Base-by-base conservation (phyloP, 2,797 vertebrate species). In the Peromyscus melanophrys region DNA sequence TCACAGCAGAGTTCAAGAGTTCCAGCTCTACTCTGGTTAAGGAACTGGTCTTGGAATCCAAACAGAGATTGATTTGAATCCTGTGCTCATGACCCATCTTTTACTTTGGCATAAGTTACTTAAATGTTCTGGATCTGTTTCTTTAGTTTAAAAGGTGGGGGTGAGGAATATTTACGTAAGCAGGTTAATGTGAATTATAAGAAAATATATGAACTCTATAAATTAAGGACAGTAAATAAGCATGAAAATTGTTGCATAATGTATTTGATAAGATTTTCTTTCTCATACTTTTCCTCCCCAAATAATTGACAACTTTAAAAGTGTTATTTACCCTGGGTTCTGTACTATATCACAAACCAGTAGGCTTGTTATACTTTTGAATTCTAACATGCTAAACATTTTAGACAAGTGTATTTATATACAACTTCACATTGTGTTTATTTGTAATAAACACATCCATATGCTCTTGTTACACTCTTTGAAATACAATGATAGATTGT, bases 211-310 rank as follows among this genome's bases (percentile, higher is more conserved):
- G 93, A 89, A 67, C 85, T 27, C 73, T 67, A 6, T 40, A 84
- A 93, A 81, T 65, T 89, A 84, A 96, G 40, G 49, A 52, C 1
- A 92, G 29, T 40, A 92, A 88, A 77, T 71, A 84, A 92, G 3
- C 21, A n/a, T 46, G n/a, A 25, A 61, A 69, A 9, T 73, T 90
- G 49, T 2, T 67, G 0, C 2, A 43, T 89, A 77, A 59, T 34
- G 46, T 10, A 34, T 69, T 84, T 82, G 19, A 57, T 65, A 80
- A 92, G 71, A 37, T 65, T 76, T 73, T 23, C 40, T 61, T 31
- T 94, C 31, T 95, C 23, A n/a, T 11, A 67, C 40, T 84, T 46
- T 77, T 94, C 4, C 37, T 83, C 6, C 16, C 27, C 6, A 83
- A 61, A 77, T 76, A 95, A 13, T 13, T 85, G 43, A 71, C 5